Base-by-base conservation (phyloP, 2,797 vertebrate species). In the Arremon aurantiirostris region DNA sequence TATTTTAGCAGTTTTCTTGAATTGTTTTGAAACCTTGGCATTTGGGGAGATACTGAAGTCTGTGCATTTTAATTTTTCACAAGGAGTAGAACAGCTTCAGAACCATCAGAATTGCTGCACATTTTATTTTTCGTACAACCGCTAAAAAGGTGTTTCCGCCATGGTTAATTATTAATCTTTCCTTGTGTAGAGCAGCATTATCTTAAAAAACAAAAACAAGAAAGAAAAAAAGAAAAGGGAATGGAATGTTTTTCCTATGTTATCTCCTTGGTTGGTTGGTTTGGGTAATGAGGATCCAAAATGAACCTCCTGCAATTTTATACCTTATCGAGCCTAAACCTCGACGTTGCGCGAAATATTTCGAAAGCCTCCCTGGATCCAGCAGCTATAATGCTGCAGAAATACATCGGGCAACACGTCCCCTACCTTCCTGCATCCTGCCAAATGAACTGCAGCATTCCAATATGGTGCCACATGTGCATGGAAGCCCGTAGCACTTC, bases 401-500 rank as follows among this genome's bases (percentile, higher is more conserved):
- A 97, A 97, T 97, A 96, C 90, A 89, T 93, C 76, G 93, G 86
- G 93, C 80, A 94, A 64, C 83, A 44, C 56, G 65, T 82, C 93
- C 34, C 91, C 97, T 97, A 99, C 98, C 98, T 98, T 98, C 96
- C 95, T 94, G 96, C 98, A 63, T 97, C 77, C 92, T 97, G 98
- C 82, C 98, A 98, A 99, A 98, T 99, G 98, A 98, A 99, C 98
- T 98, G 98, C 97, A 98, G 98, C 98, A 97, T 98, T 98, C 98
- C 99, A 98, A 99, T 98, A 98, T 99, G 99, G 98, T 97, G 98
- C 98, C 98, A 98, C 99, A 99, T 99, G 99, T 98, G 96, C 97
- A 95, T 97, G 92, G 95, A 97, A 97, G 97, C 98, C 98, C 53
- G 93, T 97, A 98, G 98, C 98, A 14, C 91, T 97, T 98, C 90